These are phyloP conservation scores for Poeciliopsis retropinna DNA, from an alignment of 2,113 vertebrate genomes.

Conservation along the genomic window DNA sequence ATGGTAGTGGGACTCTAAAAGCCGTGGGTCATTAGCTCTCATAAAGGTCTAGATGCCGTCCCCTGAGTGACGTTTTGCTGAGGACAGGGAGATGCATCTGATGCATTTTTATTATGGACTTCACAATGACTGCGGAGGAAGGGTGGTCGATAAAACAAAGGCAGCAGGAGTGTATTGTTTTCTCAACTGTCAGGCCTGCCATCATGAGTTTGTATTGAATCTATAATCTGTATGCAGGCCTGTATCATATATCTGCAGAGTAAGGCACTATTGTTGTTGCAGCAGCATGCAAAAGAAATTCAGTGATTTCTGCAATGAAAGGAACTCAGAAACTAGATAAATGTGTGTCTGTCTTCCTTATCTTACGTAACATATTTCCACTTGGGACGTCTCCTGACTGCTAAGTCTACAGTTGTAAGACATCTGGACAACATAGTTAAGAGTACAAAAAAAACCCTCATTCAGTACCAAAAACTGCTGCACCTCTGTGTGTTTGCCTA, in stretches of 20 bases:
- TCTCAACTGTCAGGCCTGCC: conserved; percentile 59
- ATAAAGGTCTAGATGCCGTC: conserved; percentile 74
- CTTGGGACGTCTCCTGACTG: conserved; percentile 26
- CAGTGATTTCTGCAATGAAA: conserved; percentile 38
- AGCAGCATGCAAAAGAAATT: conserved; percentile 32
- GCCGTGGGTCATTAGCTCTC: conserved; percentile 77
- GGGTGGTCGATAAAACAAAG: conserved; percentile 66
- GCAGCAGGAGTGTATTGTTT: conserved; percentile 62
- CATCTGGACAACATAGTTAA: conserved; percentile 51
- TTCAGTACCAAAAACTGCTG: conserved; percentile 41
- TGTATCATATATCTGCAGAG: conserved; percentile 64
- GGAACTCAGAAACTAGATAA: conserved; percentile 33
- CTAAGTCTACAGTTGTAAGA: conserved; percentile 37
- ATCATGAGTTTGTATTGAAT: conserved; percentile 62
- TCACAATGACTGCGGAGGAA: conserved; percentile 52
- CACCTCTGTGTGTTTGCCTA: conserved; percentile 41
- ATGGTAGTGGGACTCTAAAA: conserved; percentile 75
- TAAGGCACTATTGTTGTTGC: conserved; percentile 28
- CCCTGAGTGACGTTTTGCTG: conserved; percentile 70
- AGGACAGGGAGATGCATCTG: conserved; percentile 70
- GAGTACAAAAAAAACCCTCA: conserved; percentile 9
- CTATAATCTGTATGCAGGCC: conserved; percentile 48
- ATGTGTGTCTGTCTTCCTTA: conserved; percentile 31
- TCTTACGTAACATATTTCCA: conserved; percentile 31
- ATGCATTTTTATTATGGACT: conserved; percentile 76